Percentiles rank a stretch among this genome's conserved stretches.
These are phyloP conservation scores for Drosophila antonietae DNA, from an alignment of 2,888 invertebrate genomes.

Conservation along the genomic window DNA sequence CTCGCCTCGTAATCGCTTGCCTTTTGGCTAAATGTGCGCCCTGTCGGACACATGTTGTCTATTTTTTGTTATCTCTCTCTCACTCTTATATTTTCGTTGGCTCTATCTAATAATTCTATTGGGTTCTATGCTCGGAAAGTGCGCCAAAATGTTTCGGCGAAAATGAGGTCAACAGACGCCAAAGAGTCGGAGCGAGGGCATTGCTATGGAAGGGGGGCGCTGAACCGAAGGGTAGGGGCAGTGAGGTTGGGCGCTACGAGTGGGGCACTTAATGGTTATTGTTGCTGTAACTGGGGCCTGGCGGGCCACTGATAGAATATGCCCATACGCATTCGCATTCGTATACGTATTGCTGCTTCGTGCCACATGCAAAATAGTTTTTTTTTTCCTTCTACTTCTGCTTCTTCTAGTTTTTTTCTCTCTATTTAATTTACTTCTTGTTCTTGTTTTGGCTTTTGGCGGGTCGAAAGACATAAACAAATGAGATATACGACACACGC, in stretches of 20 bases:
- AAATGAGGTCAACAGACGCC: constrained; percentile 81
- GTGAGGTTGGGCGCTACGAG: background rate
- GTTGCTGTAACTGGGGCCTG: constrained; percentile 56
- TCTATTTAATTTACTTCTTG: constrained; percentile 17
- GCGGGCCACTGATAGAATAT: constrained; percentile 30
- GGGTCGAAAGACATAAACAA: constrained; percentile 68
- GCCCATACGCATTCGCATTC: constrained; percentile 30
- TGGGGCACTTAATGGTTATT: constrained; percentile 61
- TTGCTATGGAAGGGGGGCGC: background rate
- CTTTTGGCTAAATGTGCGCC: constrained; percentile 8
- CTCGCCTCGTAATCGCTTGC: background rate
- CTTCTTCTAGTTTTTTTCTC: background rate
- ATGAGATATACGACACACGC: constrained; percentile 62
- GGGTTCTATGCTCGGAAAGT: constrained; percentile 41
- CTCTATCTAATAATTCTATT: constrained; percentile 35
- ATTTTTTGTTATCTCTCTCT: constrained; percentile 4
- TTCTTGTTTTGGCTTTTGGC: constrained; percentile 14
- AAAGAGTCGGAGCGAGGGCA: constrained; percentile 54
- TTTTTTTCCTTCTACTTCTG: background rate
- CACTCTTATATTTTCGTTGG: constrained; percentile 9
- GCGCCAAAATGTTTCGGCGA: constrained; percentile 63
- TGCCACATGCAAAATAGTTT: constrained; percentile 53
- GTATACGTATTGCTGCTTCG: constrained; percentile 8
- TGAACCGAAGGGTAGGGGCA: background rate
- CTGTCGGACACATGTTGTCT: constrained; percentile 32